These are phyloP conservation scores for Babylonia areolata DNA, from an alignment of 1,140 invertebrate species.

Conservation along the genomic window DNA sequence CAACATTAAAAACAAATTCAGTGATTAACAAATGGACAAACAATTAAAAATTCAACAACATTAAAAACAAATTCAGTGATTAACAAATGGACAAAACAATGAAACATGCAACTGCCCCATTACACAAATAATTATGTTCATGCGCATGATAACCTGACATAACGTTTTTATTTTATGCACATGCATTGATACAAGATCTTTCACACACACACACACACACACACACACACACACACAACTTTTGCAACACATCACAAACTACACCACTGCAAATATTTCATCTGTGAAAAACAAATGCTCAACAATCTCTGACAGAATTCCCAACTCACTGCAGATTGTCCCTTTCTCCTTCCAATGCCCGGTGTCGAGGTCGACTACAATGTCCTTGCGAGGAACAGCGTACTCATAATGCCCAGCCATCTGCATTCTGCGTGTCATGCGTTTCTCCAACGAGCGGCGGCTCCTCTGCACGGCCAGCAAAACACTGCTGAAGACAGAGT, in stretches of 20 bases:
- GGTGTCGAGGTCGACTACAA: conserved; percentile 86
- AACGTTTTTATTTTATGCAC: no score
- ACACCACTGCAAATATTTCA: not conserved
- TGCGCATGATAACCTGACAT: no score
- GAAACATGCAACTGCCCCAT: no score
- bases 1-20: no score
- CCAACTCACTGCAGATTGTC: conserved; percentile 87
- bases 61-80: no score
- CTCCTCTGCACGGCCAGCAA: conserved; percentile 88
- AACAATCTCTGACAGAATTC: not conserved
- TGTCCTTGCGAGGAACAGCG: conserved; percentile 82
- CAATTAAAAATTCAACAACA: no score
- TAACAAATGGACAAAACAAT: no score
- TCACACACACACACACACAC: not conserved
- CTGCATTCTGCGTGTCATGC: conserved; percentile 84
- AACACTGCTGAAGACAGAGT: conserved; percentile 73
- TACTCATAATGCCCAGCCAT: conserved; percentile 81
- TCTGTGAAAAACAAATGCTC: not conserved
- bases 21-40: no score
- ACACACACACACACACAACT: no score
- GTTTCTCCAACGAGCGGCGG: conserved; percentile 84
- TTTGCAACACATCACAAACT: no score
- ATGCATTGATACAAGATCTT: no score
- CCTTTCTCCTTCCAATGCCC: conserved; percentile 87
- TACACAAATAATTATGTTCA: no score